Evolutionary conservation across 2,797 vertebrate genomes (phyloP).

Genomic region (Hafferia zeledoni): DNA sequence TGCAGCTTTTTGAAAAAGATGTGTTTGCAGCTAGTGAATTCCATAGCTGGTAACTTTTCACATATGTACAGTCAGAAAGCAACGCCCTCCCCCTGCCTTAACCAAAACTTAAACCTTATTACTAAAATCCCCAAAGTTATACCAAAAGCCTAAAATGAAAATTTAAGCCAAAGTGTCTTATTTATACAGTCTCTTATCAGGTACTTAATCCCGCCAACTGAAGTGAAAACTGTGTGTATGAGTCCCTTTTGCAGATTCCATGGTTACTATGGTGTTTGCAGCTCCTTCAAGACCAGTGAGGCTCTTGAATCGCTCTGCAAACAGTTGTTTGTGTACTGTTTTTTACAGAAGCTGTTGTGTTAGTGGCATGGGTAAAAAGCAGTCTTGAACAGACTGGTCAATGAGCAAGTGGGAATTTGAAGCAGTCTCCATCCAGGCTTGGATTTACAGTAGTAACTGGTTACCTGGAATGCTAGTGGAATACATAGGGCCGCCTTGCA

Average conservation of each 20-base stretch:
- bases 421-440: not conserved
- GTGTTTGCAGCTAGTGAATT: too few relatives aligned
- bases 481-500: not conserved
- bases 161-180: too few relatives aligned
- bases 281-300: not conserved
- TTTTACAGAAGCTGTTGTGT: not conserved
- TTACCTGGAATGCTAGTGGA: not conserved
- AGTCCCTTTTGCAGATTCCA: not conserved
- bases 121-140: too few relatives aligned
- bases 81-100: too few relatives aligned
- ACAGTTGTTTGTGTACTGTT: not conserved
- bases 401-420: not conserved
- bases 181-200: too few relatives aligned
- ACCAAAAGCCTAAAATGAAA: too few relatives aligned
- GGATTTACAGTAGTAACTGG: not conserved
- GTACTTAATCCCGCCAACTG: not conserved
- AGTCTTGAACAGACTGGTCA: not conserved
- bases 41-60: too few relatives aligned
- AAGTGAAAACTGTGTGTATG: not conserved
- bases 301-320: not conserved
- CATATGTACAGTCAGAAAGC: too few relatives aligned
- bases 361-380: not conserved
- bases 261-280: not conserved
- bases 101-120: too few relatives aligned
- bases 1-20: too few relatives aligned